These are phyloP conservation scores for Lophius piscatorius DNA, from an alignment of 2,113 vertebrate species.

Conservation along the genomic window DNA sequence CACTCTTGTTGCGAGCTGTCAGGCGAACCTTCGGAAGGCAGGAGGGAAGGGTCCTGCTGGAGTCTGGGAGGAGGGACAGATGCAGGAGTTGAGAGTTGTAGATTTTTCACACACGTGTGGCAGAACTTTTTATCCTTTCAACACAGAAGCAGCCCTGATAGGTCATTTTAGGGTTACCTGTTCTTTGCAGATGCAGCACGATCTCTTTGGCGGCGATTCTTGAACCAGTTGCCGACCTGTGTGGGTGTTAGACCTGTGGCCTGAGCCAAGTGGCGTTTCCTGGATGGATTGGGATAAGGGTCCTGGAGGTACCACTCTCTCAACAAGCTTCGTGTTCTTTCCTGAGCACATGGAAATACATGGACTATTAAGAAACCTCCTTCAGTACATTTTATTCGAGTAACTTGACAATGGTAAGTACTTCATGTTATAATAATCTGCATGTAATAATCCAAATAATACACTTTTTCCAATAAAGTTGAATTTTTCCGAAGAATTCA, in stretches of 20 bases:
- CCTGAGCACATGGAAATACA: slow-evolving; percentile 53
- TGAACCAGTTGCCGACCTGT: slow-evolving; percentile 87
- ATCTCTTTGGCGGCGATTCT: slow-evolving; percentile 83
- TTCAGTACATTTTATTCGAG: background rate
- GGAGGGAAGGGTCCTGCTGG: slow-evolving; percentile 76
- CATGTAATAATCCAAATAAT: too few species aligned
- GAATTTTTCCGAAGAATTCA: background rate
- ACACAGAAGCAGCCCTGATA: too few species aligned
- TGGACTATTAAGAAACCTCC: background rate
- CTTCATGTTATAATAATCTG: too few species aligned
- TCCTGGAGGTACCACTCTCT: slow-evolving; percentile 86
- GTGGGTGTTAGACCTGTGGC: slow-evolving; percentile 84
- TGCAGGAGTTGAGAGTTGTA: too few species aligned
- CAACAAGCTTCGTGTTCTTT: slow-evolving; percentile 82
- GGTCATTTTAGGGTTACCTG: slow-evolving; percentile 58
- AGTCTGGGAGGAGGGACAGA: slow-evolving; percentile 54
- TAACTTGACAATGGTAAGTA: background rate
- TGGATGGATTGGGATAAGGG: slow-evolving; percentile 84
- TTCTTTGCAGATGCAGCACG: slow-evolving; percentile 84
- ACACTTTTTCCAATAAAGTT: background rate
- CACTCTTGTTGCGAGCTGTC: slow-evolving; percentile 67
- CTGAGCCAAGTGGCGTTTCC: slow-evolving; percentile 83
- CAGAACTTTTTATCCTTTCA: background rate
- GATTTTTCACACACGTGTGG: too few species aligned
- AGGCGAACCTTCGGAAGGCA: slow-evolving; percentile 67